Evolutionary conservation across 1,140 invertebrate species (phyloP).

Genomic region (Holotrichia oblita): DNA sequence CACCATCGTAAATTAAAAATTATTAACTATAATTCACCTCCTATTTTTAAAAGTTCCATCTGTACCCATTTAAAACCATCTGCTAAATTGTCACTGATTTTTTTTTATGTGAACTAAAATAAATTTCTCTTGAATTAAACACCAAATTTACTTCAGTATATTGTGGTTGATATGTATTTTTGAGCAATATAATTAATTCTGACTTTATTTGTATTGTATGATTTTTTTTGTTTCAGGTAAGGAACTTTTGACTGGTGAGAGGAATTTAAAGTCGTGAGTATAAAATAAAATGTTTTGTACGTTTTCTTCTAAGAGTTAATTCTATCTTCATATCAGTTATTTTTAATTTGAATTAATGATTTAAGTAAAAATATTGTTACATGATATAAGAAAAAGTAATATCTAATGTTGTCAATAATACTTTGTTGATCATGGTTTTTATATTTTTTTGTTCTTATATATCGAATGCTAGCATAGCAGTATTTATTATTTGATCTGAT

Average conservation of each 20-base stretch:
- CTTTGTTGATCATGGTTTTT: no score
- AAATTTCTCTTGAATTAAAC: neutral
- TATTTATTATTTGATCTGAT: no score
- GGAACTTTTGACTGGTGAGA: neutral
- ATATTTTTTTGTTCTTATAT: no score
- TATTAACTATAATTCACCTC: constrained; percentile 9
- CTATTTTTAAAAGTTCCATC: constrained; percentile 3
- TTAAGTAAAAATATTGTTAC: no score
- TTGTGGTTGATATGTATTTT: neutral
- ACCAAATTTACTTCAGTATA: neutral
- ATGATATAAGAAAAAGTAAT: no score
- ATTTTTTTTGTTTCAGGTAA: neutral
- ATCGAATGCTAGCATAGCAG: no score
- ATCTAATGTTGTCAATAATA: no score
- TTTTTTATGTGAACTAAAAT: neutral
- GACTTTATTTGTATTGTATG: neutral
- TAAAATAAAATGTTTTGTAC: neutral
- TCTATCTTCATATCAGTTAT: no score
- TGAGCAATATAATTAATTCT: neutral
- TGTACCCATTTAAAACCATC: neutral
- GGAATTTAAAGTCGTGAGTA: neutral
- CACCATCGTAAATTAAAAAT: constrained; percentile 29
- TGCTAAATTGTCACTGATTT: neutral
- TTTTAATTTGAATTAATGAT: no score
- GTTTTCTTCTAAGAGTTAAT: no score